Base-by-base conservation (phyloP, 1,140 invertebrate species). In the Aricia agestis region DNA sequence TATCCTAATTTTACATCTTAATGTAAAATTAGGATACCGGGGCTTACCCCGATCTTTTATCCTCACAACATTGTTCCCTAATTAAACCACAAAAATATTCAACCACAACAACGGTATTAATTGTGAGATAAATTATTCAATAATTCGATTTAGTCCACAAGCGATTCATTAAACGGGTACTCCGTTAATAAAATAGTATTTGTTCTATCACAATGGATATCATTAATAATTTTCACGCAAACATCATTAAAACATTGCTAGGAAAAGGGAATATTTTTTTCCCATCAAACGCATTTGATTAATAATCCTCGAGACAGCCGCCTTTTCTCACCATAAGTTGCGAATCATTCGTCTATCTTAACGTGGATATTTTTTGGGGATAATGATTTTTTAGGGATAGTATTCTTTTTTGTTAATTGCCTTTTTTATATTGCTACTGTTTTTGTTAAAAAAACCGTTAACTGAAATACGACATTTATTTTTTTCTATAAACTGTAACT, bases 281-380 rank as follows among this genome's bases (percentile, higher is more conserved):
- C 70, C 72, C 82, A 85, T 87, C 84, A 83, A 85, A 82, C 73
- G 73, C 71, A 77, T 81, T 81, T 86, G 82, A 88, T 88, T 88
- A 85, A 88, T 88, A 86, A 85, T 85, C 78, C 72, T 72, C 70
- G 76, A 72, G 80, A 84, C 83, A 84, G 82, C 76, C 79, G 82
- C 82, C 82, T 84, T 84, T 86, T 89, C 84, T 82, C 82, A 82
- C 79, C 81, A 82, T 82, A 85, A 87, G 81, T 86, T 84, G 82
- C 83, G 74, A 84, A 77, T 88, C 84, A 85, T 83, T 77, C 83
- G 81, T 82, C 70, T 78, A 76, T 81, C 75, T 76, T 85, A 82
- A 71, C 59, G 59, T 78, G 80, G 82, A 85, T 81, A 69, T 71
- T 58, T 42, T 68, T n/a, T 9, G 17, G 32, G 58, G 9, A 45